Conservation (phyloP, 2,113 vertebrate species). For the Nesogale talazaci region DNA sequence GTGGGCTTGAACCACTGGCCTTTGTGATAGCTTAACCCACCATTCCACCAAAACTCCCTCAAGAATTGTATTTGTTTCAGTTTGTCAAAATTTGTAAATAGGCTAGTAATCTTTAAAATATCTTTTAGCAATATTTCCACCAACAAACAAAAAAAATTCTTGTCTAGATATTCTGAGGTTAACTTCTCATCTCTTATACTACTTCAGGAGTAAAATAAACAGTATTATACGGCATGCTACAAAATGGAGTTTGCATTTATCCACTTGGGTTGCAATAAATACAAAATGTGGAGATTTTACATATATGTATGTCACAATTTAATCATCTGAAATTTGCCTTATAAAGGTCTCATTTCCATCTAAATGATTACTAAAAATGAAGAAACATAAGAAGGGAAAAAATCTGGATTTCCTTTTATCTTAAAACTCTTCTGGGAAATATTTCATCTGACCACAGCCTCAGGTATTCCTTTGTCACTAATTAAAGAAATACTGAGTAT, state of each 20-base stretch:
- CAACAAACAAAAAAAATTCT: too few species aligned
- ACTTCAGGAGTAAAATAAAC: not conserved
- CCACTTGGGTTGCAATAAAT: not conserved
- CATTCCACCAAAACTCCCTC: too few species aligned
- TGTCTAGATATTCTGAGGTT: not conserved
- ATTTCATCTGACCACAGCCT: constrained; percentile 74
- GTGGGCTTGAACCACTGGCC: too few species aligned
- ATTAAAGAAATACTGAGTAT: constrained; percentile 76
- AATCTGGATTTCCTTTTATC: constrained; percentile 68
- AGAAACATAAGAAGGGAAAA: constrained; percentile 59
- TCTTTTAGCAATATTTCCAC: too few species aligned
- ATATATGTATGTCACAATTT: not conserved
- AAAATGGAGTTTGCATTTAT: not conserved
- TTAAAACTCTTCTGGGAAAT: constrained; percentile 64
- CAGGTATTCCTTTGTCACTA: constrained; percentile 75
- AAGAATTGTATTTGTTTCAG: too few species aligned
- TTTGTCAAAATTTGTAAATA: too few species aligned
- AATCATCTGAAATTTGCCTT: not conserved
- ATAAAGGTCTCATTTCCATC: not conserved
- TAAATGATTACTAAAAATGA: constrained; percentile 41
- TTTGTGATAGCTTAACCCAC: too few species aligned
- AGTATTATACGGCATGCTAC: not conserved
- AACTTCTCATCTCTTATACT: not conserved
- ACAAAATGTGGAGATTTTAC: not conserved
- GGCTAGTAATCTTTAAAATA: too few species aligned